These are phyloP conservation scores for Trematocara nigrifrons DNA, from an alignment of 2,113 vertebrate species.

Conservation along the genomic window DNA sequence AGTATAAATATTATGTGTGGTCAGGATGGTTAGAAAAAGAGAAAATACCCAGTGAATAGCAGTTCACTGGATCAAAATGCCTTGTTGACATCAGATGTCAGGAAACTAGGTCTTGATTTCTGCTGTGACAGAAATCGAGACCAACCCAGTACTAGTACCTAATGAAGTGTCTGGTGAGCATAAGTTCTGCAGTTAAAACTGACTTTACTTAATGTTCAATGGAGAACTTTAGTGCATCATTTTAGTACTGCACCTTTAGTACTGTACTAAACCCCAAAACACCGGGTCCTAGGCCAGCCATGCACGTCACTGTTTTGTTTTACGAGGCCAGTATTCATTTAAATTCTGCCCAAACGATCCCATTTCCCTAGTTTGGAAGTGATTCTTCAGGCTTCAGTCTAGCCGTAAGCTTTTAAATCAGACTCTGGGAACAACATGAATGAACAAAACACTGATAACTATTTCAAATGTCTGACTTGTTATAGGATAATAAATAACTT, in stretches of 20 bases:
- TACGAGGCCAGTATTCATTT: background rate
- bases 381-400: background rate
- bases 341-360: background rate
- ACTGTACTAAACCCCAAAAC: background rate
- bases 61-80: background rate
- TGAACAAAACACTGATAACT: background rate
- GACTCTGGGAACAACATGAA: background rate
- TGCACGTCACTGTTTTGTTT: background rate
- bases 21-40: background rate
- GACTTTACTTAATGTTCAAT: background rate
- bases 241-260: background rate
- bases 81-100: background rate
- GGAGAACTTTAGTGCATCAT: background rate
- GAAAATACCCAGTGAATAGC: background rate
- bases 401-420: background rate
- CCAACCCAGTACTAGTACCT: background rate
- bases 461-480: background rate
- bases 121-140: background rate
- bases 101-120: background rate
- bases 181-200: background rate
- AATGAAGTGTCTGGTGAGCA: background rate
- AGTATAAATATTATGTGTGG: conserved; percentile 59
- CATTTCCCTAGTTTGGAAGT: background rate
- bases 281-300: background rate
- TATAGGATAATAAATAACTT: background rate